Evolutionary conservation across 2,113 vertebrate genomes (phyloP).

Genomic region (Muscicapa adusta): DNA sequence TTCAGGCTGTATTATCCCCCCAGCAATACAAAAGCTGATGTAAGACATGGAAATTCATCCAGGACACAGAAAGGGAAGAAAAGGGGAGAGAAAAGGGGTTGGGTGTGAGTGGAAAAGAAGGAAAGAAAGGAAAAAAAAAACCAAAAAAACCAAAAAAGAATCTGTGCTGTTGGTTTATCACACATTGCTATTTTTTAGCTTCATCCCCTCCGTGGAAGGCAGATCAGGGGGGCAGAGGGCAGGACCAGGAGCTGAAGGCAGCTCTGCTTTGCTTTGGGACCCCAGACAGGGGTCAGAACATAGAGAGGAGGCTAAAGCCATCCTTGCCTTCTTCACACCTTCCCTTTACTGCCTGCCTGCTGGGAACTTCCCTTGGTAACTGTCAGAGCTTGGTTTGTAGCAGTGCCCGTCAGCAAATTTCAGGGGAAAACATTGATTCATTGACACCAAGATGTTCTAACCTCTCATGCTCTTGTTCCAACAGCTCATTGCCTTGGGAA

Average conservation of each 20-base stretch:
- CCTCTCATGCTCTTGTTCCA: neutral
- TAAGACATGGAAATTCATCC: neutral
- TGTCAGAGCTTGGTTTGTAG: neutral
- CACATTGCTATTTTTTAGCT: neutral
- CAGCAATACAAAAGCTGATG: neutral
- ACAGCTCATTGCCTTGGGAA: too few species aligned
- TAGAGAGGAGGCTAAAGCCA: neutral
- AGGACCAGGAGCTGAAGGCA: neutral
- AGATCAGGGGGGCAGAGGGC: neutral
- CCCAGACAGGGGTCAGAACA: neutral
- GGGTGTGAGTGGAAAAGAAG: too few species aligned
- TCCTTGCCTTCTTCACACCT: neutral
- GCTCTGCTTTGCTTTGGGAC: neutral
- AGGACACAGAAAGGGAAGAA: neutral
- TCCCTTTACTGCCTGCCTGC: neutral
- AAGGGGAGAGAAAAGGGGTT: neutral
- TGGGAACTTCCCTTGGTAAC: neutral
- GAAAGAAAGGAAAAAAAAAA: too few species aligned
- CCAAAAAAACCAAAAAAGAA: neutral
- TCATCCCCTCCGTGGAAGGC: neutral
- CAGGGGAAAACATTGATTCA: neutral
- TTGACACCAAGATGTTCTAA: neutral
- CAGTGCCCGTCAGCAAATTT: neutral
- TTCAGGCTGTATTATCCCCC: neutral
- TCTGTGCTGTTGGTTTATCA: neutral